Conservation (phyloP, 2,888 invertebrate species). For the Hypomecis atomaria region DNA sequence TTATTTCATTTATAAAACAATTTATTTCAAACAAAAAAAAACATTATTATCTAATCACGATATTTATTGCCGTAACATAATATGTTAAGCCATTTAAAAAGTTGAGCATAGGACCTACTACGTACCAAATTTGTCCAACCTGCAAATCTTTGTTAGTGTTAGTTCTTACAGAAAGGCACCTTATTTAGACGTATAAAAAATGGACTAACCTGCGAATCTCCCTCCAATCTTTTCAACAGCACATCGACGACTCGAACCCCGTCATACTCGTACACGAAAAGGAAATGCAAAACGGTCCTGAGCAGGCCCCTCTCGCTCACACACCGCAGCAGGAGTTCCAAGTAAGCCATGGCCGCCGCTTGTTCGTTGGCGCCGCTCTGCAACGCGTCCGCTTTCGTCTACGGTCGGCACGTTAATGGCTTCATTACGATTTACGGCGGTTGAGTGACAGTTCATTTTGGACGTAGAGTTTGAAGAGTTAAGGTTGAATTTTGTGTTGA, state of each 20-base stretch:
- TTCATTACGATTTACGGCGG: constrained; percentile 49
- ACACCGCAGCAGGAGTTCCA: constrained; percentile 95
- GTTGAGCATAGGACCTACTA: no score
- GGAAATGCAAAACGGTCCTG: constrained; percentile 92
- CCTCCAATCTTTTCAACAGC: constrained; percentile 91
- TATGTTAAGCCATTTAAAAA: no score
- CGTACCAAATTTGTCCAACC: no score
- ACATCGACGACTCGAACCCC: constrained; percentile 92
- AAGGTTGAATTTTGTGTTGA: constrained; percentile 14
- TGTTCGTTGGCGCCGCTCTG: constrained; percentile 95
- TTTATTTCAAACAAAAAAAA: no score
- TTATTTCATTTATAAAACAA: no score
- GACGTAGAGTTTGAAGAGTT: constrained; percentile 6
- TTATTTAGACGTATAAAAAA: background rate
- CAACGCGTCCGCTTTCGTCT: constrained; percentile 81
- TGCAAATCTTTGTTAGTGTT: no score
- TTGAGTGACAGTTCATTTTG: constrained; percentile 59
- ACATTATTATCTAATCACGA: no score
- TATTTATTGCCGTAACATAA: no score
- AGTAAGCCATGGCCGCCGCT: constrained; percentile 96
- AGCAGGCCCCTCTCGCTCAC: constrained; percentile 94
- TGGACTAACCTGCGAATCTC: constrained; percentile 87
- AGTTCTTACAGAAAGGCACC: no score
- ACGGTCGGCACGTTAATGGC: constrained; percentile 66
- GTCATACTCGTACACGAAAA: constrained; percentile 93